Conservation (phyloP, 37 sponge, comb jelly and placozoan genomes). For the Agelas oroides region DNA sequence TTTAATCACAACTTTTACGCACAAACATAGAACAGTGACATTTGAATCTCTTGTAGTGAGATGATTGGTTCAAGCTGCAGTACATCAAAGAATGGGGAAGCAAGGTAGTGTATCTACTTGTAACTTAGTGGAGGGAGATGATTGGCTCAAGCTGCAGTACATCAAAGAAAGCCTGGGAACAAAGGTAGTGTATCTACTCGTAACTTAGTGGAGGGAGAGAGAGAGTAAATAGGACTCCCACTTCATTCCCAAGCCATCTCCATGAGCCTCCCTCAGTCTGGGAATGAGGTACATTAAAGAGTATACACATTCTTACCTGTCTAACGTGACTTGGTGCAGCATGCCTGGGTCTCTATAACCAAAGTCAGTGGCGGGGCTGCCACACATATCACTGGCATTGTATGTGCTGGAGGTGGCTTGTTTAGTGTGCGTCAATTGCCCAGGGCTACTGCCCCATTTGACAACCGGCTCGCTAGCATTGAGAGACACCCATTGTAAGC, state of each 20-base stretch:
- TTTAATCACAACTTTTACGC: background rate
- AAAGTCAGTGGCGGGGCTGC: slow-evolving; percentile 68
- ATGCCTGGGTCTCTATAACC: slow-evolving; percentile 77
- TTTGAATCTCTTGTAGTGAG: no score
- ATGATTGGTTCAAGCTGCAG: no score
- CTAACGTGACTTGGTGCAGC: slow-evolving; percentile 52
- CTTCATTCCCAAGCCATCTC: slow-evolving; percentile 52
- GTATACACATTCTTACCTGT: background rate
- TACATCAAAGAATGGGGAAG: no score
- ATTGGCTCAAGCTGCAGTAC: no score
- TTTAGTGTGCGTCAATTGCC: background rate
- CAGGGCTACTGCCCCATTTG: slow-evolving; percentile 21
- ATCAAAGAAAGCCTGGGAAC: no score
- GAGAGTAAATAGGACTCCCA: no score
- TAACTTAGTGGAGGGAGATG: no score
- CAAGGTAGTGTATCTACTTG: no score
- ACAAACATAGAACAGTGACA: no score
- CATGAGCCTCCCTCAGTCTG: no score
- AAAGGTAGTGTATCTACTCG: no score
- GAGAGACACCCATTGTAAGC: slow-evolving; percentile 50
- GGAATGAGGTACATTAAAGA: background rate
- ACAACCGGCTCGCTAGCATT: slow-evolving; percentile 41
- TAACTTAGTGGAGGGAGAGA: no score
- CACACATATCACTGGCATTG: slow-evolving; percentile 84
- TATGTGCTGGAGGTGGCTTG: slow-evolving; percentile 65